These are phyloP conservation scores for Platycheirus rosarum DNA, from an alignment of 2,888 invertebrate genomes.

Conservation along the genomic window DNA sequence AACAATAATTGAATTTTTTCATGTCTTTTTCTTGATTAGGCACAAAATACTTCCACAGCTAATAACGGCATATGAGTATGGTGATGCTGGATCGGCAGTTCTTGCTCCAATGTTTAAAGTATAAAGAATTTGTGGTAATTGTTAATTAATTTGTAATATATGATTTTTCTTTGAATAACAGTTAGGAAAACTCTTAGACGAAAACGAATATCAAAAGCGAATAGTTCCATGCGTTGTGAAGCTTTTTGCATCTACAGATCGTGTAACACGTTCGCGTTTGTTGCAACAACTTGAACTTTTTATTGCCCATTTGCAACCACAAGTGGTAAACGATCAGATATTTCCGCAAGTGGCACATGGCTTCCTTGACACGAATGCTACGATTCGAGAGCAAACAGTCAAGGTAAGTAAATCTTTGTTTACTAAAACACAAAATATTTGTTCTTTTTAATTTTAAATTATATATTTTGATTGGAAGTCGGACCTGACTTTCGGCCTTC, in stretches of 20 bases:
- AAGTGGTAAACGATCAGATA: constrained; percentile 96
- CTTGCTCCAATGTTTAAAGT: constrained; percentile 97
- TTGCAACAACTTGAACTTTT: constrained; percentile 97
- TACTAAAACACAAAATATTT: too few species aligned
- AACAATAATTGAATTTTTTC: neutral
- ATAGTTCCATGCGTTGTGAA: constrained; percentile 99
- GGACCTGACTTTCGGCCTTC: too few species aligned
- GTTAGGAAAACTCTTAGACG: constrained; percentile 94
- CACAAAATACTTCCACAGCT: constrained; percentile 98
- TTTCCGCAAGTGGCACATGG: constrained; percentile 97
- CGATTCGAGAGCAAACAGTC: constrained; percentile 98
- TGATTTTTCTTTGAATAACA: constrained; percentile 83
- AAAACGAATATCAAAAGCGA: constrained; percentile 96
- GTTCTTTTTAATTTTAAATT: too few species aligned
- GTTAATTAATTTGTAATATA: neutral
- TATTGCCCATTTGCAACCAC: constrained; percentile 90
- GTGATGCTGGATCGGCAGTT: constrained; percentile 97
- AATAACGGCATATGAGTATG: constrained; percentile 97
- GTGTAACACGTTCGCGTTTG: constrained; percentile 96
- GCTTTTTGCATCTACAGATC: constrained; percentile 96
- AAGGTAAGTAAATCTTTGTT: constrained; percentile 85
- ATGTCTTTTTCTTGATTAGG: constrained; percentile 79
- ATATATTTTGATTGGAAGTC: too few species aligned
- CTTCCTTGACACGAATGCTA: constrained; percentile 97
- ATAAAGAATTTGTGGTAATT: constrained; percentile 74